Evolutionary conservation across 2,888 invertebrate genomes (phyloP), one percentile per base, ranked within the genome.

Genomic region (Cheilosia impressa): DNA sequence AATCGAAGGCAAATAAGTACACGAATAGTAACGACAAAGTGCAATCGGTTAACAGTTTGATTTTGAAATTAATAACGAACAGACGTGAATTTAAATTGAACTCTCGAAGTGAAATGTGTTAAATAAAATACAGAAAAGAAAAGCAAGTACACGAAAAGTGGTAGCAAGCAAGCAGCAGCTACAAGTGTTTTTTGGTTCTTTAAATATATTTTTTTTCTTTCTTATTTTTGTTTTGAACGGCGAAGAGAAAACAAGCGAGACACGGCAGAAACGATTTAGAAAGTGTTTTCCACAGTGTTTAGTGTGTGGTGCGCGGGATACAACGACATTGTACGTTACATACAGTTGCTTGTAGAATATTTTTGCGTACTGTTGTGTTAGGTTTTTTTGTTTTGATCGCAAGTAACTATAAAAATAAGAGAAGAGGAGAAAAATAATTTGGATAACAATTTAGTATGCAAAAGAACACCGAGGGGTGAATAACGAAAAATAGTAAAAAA

Each of bases 191-290:
- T 73, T 82, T 45, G 27, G 34, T 43, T 73, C 31, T 31, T 31
- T 9, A 31, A 31, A 31, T 2, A 31, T 2, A 63, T 76, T 66
- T 58, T 76, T 27, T 2, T 73, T 76, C 60, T 58, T 76, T 7
- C 27, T 75, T 57, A 62, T 85, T 76, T 75, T 72, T 80, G 80
- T 78, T 84, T 84, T 69, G 77, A 82, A 82, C 63, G 63, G 43
- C 58, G 45, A 77, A 65, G 82, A 69, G 68, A 79, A 82, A 75
- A 71, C 50, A 65, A 77, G 62, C 53, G 53, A 73, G 66, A 65
- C 63, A 52, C 50, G 63, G 27, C 75, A 82, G 17, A 62, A 58
- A 60, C 27, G 60, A 77, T 77, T 80, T 78, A 81, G 79, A 77
- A 80, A 87, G 82, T 76, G 66, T 77, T 80, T 78, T 63, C 43